Evolutionary conservation across 1,140 invertebrate genomes (phyloP).

Genomic region (Euborellia annulipes): DNA sequence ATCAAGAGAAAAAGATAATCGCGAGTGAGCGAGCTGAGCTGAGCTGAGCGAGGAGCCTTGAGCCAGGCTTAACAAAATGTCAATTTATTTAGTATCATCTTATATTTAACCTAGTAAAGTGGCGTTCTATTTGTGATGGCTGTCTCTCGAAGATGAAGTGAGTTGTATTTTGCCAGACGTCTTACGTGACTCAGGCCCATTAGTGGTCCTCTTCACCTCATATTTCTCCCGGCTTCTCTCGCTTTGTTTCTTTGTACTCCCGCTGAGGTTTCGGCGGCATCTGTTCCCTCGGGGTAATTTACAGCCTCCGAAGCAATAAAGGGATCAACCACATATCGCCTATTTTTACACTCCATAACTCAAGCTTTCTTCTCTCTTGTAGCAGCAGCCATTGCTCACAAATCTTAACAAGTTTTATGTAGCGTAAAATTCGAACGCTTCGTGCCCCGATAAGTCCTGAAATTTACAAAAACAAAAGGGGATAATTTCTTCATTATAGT

Average conservation of each 20-base stretch:
- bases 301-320: conserved; percentile 13
- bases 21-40: too few relatives aligned
- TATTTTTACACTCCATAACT: conserved; percentile 15
- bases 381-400: background rate
- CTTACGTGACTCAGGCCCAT: conserved; percentile 4
- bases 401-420: conserved; percentile 14
- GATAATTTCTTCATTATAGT: too few relatives aligned
- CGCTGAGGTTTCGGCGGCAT: conserved; percentile 10
- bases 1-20: too few relatives aligned
- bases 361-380: conserved; percentile 7
- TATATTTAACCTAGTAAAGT: too few relatives aligned
- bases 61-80: too few relatives aligned
- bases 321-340: conserved; percentile 14
- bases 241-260: too few relatives aligned
- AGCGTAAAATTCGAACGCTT: conserved; percentile 11
- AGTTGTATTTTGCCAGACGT: conserved; percentile 2
- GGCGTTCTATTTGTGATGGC: too few relatives aligned
- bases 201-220: conserved; percentile 1
- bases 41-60: too few relatives aligned
- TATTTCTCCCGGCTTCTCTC: conserved; percentile 4
- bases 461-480: too few relatives aligned
- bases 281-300: conserved; percentile 12
- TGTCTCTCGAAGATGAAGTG: too few relatives aligned
- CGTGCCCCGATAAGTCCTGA: background rate
- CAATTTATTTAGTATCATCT: too few relatives aligned